Evolutionary conservation across 1,140 invertebrate genomes (phyloP), one percentile per base, ranked within the genome.

Genomic region (Xylocopa sonorina): DNA sequence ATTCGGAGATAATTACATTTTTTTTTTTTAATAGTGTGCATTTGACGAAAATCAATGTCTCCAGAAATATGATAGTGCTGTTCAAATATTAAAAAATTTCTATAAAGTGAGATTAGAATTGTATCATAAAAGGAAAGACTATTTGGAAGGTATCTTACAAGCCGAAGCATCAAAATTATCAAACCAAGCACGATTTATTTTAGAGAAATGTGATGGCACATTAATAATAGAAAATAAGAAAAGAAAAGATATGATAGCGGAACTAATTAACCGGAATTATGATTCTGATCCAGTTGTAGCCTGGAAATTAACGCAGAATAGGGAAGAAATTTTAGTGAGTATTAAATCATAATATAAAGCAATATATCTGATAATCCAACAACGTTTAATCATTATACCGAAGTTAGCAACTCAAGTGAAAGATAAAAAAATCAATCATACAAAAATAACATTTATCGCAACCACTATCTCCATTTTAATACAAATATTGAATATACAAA

Each of bases 181-280:
- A 32, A 99, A 99, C 92, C 98, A 99, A 92, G 98, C 98, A 0
- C 94, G 97, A 60, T 99, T 99, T 91, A 99, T 99, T 83, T 87
- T 98, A 27, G 99, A 99, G 90, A 99, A 99, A 89, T 99, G 99
- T 89, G 97, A 98, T 83, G 97, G 97, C n/a, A 96, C 95, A 58
- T 92, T 99, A 14, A 94, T 96, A 5, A 96, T 99, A 81, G 98
- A 99, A 94, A 99, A 97, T 89, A 99, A 99, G 91, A 98, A 99
- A 91, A 95, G 97, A 68, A 98, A 98, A 89, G 95, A 94, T 10
- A 97, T 99, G 94, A 97, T 99, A 71, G 96, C 97, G 51, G 97
- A 98, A 91, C 93, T 99, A 46, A 94, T 97, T 9, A 95, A 96
- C 88, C 93, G 95, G 92, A 97, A 97, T 16, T 99, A 98, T 91